Evolutionary conservation across 64 coral and sea anemone genomes (phyloP).

Genomic region (Platygyra sinensis): DNA sequence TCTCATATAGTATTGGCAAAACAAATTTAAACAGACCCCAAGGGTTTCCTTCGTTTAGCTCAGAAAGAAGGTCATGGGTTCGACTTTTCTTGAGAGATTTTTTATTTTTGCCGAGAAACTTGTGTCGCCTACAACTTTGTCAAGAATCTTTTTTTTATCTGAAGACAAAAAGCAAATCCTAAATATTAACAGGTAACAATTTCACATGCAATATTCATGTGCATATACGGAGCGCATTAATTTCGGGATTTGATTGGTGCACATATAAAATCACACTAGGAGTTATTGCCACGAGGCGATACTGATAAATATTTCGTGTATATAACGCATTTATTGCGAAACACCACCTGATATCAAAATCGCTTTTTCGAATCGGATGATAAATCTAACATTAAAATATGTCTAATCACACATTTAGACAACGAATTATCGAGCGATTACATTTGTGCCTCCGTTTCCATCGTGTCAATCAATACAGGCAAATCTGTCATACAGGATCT

Average conservation of each 20-base stretch:
- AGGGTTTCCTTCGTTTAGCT: no score
- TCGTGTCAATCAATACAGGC: not conserved
- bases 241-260: conserved; percentile 13
- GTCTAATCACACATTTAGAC: not conserved
- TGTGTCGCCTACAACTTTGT: not conserved
- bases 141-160: conserved; percentile 2
- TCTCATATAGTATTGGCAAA: no score
- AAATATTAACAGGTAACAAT: conserved; percentile 24
- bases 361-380: not conserved
- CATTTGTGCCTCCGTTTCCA: not conserved
- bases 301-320: not conserved
- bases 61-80: no score
- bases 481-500: not conserved
- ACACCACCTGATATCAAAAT: not conserved
- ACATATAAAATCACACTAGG: not conserved
- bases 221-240: not conserved
- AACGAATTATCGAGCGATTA: not conserved
- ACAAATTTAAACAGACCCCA: no score
- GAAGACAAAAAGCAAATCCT: conserved; percentile 2
- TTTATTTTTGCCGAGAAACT: no score
- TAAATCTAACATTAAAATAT: not conserved
- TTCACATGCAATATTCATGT: conserved; percentile 29
- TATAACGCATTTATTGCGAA: conserved; percentile 3
- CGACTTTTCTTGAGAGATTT: no score
- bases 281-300: not conserved